These are phyloP conservation scores for Arenaria interpres DNA, from an alignment of 2,113 vertebrate genomes.

Conservation along the genomic window DNA sequence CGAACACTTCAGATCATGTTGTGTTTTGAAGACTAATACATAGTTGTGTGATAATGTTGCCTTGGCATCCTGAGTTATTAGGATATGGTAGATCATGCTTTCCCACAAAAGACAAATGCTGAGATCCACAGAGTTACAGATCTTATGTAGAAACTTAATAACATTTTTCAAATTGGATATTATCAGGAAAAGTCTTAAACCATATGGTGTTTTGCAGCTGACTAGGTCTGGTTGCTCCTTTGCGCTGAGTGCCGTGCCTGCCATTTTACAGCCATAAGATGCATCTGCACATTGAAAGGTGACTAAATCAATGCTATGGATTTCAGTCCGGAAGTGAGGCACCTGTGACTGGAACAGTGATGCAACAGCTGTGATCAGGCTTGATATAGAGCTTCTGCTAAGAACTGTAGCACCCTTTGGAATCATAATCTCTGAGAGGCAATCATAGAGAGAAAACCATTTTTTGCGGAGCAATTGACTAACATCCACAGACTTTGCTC, in stretches of 20 bases:
- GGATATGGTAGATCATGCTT: background rate
- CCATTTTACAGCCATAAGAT: background rate
- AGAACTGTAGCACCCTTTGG: background rate
- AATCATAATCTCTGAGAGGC: background rate
- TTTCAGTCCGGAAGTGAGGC: background rate
- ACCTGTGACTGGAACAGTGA: background rate
- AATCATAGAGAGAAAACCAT: background rate
- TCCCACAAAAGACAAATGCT: background rate
- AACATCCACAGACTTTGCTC: background rate
- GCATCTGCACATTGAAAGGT: accelerated
- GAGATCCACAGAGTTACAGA: background rate
- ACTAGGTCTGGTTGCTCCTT: background rate
- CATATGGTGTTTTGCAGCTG: background rate
- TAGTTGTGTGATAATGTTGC: background rate
- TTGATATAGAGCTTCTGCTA: background rate
- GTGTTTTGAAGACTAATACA: background rate
- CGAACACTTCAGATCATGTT: background rate
- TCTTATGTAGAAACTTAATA: too few relatives aligned
- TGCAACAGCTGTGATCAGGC: background rate
- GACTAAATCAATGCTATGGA: background rate
- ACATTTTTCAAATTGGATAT: background rate
- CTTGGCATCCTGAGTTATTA: background rate
- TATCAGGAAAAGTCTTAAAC: background rate
- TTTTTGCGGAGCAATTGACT: background rate
- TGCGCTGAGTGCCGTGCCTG: accelerated